A percentile compares a stretch with the other conserved stretches of the same genome.
Conservation (phyloP, 2,888 invertebrate genomes). For the Tenodera sinensis region DNA sequence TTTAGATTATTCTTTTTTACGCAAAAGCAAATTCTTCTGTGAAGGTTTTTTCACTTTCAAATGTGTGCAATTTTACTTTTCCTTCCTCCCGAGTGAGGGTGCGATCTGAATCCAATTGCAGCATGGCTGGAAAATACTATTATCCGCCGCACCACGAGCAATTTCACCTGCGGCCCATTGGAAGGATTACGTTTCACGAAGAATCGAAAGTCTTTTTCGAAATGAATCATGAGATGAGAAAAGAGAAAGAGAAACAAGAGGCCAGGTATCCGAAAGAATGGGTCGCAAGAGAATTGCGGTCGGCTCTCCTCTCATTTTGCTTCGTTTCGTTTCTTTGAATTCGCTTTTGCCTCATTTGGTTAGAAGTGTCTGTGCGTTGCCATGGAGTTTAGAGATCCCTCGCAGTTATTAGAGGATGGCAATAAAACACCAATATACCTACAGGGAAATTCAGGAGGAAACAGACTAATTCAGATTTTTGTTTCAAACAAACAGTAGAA, state of each 20-base stretch:
- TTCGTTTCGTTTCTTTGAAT: background rate
- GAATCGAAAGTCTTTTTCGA: conserved; percentile 8
- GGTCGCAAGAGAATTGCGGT: background rate
- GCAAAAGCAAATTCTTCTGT: background rate
- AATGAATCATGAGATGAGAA: conserved; percentile 13
- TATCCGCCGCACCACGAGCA: background rate
- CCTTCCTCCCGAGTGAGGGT: background rate
- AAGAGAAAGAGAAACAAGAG: background rate
- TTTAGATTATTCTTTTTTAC: background rate
- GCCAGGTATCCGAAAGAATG: background rate
- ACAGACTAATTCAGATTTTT: no score
- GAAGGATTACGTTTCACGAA: conserved; percentile 5
- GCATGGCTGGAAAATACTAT: background rate
- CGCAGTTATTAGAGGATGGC: no score
- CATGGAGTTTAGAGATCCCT: no score
- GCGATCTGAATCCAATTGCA: conserved; percentile 11
- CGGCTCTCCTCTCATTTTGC: background rate
- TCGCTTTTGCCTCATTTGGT: background rate
- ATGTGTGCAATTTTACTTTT: background rate
- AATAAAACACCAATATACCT: no score
- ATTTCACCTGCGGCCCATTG: conserved; percentile 1
- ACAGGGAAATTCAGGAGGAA: no score
- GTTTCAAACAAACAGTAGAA: no score
- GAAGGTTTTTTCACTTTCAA: background rate
- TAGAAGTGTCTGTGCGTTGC: background rate